Evolutionary conservation across 2,797 vertebrate species (phyloP), one percentile per base, ranked within the genome.

Genomic region (Onychomys leucogaster): DNA sequence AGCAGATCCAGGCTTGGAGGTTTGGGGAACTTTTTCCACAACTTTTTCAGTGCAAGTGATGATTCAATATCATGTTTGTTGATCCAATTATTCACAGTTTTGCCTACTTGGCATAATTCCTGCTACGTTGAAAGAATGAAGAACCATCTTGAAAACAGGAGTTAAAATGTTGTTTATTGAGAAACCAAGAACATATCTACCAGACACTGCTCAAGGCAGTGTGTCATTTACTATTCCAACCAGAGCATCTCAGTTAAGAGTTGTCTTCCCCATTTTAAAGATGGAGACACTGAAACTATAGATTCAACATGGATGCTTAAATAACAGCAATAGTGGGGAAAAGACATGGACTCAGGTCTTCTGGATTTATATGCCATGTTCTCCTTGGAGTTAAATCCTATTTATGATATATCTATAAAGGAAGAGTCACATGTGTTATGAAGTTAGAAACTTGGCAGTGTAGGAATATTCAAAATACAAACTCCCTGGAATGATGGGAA

Each of bases 401-500:
- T n/a, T 8, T 5, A 59, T 87, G 41, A 3, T 83, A 1, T 84
- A 77, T 84, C 19, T 46, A 75, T 73, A 94, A 78, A 69, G 10
- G 94, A 93, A 83, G 34, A 89, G 16, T 12, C 27, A 27, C 63
- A 17, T 84, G 13, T 46, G 8, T 90, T 76, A 52, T 25, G 6
- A 69, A 91, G 69, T 21, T 77, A 89, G 69, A 88, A 92, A 88
- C 34, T 55, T 61, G 71, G 11, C 2, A 77, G 3, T 69, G 89
- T 73, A 69, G 37, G 27, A 90, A 93, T 81, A 94, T 90, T 67
- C 63, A 63, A 77, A 93, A 84, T 46, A 71, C 0, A 75, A 92
- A 91, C 11, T 75, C 34, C 65, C 11, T 78, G 55, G 90, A 96
- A 96, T 84, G 12, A 76, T 59, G 4, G 61, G 77, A 77, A 96